Evolutionary conservation across 2,888 invertebrate genomes (phyloP).

Genomic region (Dorcus parallelipipedus): DNA sequence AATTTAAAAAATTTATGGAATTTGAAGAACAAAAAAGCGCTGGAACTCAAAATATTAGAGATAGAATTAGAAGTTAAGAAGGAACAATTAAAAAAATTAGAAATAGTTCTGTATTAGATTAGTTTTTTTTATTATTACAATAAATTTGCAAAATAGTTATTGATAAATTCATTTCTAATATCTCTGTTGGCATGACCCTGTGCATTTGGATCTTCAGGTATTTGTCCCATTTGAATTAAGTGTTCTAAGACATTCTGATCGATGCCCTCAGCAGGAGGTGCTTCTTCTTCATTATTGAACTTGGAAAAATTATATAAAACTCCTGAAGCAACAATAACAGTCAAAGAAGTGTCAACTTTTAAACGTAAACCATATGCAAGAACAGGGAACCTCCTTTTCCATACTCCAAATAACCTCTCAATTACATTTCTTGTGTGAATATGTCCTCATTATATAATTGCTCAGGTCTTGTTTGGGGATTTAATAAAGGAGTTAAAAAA

Average conservation of each 20-base stretch:
- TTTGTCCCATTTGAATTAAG: conserved; percentile 2
- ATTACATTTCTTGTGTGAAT: conserved; percentile 31
- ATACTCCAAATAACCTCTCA: conserved; percentile 17
- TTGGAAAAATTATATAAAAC: conserved; percentile 27
- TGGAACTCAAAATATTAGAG: no score
- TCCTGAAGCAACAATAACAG: conserved; percentile 30
- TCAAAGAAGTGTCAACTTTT: conserved; percentile 23
- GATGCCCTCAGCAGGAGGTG: neutral
- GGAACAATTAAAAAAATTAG: no score
- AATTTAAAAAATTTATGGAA: neutral
- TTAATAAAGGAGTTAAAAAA: conserved; percentile 12
- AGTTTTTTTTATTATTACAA: neutral
- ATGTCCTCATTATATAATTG: conserved; percentile 15
- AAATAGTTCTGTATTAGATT: no score
- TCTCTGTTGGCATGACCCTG: neutral
- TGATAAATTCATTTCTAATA: neutral
- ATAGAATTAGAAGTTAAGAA: no score
- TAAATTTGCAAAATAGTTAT: neutral
- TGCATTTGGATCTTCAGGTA: conserved; percentile 1
- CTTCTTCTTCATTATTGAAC: conserved; percentile 1
- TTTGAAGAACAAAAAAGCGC: no score
- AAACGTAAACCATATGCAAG: conserved; percentile 13
- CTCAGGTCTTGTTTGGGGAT: conserved; percentile 2
- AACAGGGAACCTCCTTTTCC: conserved; percentile 17
- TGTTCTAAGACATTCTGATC: neutral